These are phyloP conservation scores for Drosophila rubida DNA, from an alignment of 2,888 invertebrate genomes.

Conservation along the genomic window DNA sequence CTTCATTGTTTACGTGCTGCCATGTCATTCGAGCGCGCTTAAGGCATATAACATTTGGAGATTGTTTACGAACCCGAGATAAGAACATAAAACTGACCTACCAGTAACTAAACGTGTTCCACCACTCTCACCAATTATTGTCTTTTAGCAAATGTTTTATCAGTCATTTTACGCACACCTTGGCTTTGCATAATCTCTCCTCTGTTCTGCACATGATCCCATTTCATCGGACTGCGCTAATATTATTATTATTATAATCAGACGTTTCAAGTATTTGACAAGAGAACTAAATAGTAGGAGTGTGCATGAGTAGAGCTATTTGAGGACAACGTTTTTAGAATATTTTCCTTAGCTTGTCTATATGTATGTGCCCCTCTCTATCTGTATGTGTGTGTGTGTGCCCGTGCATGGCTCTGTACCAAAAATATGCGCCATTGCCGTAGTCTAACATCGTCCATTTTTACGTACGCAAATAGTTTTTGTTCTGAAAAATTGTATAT, in stretches of 20 bases:
- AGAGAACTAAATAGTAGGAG: constrained; percentile 57
- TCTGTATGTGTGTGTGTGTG: constrained; percentile 33
- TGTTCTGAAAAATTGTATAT: constrained; percentile 68
- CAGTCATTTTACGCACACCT: background rate
- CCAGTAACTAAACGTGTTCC: constrained; percentile 5
- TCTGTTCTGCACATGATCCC: constrained; percentile 31
- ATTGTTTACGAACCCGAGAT: background rate
- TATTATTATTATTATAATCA: constrained; percentile 58
- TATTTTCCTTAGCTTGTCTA: constrained; percentile 46
- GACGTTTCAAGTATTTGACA: constrained; percentile 58
- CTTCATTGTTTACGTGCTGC: constrained; percentile 21
- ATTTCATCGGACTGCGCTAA: constrained; percentile 20
- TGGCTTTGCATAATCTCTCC: constrained; percentile 1
- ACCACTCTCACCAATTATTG: background rate
- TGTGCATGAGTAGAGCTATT: constrained; percentile 56
- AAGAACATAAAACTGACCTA: constrained; percentile 23
- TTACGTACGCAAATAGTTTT: constrained; percentile 70
- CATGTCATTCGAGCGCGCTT: background rate
- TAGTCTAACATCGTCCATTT: constrained; percentile 68
- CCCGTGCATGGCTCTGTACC: constrained; percentile 64
- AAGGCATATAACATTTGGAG: background rate
- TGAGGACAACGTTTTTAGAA: constrained; percentile 65
- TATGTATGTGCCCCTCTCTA: constrained; percentile 1
- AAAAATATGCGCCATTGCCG: constrained; percentile 68
- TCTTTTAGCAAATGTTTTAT: background rate